phyloP scores from a whole-genome alignment of 2,113 vertebrate species.

The Cephalopholis sonnerati region DNA sequence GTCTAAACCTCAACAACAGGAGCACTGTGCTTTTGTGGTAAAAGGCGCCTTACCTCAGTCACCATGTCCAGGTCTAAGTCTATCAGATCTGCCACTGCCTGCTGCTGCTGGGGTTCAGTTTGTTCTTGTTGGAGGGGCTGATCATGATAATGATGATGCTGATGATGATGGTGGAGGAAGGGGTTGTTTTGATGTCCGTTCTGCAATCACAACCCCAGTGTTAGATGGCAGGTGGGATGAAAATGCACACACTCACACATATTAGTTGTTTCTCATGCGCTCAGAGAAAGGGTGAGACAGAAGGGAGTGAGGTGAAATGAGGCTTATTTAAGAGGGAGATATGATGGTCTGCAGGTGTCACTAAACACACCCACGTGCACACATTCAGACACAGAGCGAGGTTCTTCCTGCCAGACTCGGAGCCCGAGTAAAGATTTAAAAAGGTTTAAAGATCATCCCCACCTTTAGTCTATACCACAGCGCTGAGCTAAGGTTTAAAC shows the following conservation, averaged over 20 bases:
- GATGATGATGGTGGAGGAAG: conserved; percentile 44
- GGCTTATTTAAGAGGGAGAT: conserved; percentile 7
- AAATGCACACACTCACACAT: conserved; percentile 43
- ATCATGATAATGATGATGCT: conserved; percentile 50
- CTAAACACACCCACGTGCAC: background rate
- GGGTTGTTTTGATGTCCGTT: conserved; percentile 84
- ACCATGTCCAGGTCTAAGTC: conserved; percentile 88
- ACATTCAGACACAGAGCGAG: conserved; percentile 13
- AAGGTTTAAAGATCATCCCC: conserved; percentile 71
- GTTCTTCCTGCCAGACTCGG: conserved; percentile 22
- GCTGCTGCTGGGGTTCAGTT: conserved; percentile 30
- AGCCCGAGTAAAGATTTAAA: conserved; percentile 50
- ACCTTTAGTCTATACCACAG: conserved; percentile 67
- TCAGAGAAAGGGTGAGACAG: conserved; percentile 6
- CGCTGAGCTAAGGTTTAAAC: conserved; percentile 64
- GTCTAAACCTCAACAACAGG: conserved; percentile 2
- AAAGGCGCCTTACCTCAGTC: conserved; percentile 89
- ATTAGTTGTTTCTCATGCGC: conserved; percentile 43
- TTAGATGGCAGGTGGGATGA: conserved; percentile 71
- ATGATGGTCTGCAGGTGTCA: conserved; percentile 35
- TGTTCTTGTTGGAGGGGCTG: conserved; percentile 49
- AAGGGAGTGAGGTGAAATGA: conserved; percentile 17
- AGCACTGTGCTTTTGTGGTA: background rate
- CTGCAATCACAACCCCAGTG: conserved; percentile 89
- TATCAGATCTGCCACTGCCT: conserved; percentile 79